Conservation (phyloP, 2,888 invertebrate species). For the Masnerella sp. region DNA sequence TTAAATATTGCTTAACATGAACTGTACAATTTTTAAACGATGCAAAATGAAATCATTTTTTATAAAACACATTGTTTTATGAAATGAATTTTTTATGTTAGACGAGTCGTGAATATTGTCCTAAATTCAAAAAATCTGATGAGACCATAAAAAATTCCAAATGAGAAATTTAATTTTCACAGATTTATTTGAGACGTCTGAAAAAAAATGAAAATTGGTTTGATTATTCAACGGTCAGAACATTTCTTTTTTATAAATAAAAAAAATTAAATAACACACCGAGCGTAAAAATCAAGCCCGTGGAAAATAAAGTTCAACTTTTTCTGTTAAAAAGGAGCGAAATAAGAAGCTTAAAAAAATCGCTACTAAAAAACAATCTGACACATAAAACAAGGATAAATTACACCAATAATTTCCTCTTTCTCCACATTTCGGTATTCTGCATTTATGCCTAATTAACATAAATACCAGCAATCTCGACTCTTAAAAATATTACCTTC, state of each 20-base stretch:
- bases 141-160: conserved; percentile 39
- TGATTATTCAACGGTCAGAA: conserved; percentile 13
- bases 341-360: background rate
- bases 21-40: no score
- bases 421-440: conserved; percentile 46
- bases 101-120: conserved; percentile 26
- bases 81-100: conserved; percentile 27
- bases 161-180: conserved; percentile 29
- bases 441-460: conserved; percentile 48
- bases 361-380: conserved; percentile 9
- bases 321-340: no score
- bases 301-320: no score
- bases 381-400: conserved; percentile 31
- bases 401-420: conserved; percentile 48
- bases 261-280: no score
- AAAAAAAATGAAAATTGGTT: conserved; percentile 41
- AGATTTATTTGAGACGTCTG: conserved; percentile 45
- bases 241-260: background rate
- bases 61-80: conserved; percentile 27
- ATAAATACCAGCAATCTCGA: conserved; percentile 41
- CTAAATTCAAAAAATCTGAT: conserved; percentile 29
- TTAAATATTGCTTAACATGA: no score
- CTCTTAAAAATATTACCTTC: conserved; percentile 39
- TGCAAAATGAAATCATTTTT: no score
- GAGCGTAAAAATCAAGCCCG: no score